These are phyloP conservation scores for Campylomormyrus tamandua DNA, from an alignment of 2,113 vertebrate species.

Conservation along the genomic window DNA sequence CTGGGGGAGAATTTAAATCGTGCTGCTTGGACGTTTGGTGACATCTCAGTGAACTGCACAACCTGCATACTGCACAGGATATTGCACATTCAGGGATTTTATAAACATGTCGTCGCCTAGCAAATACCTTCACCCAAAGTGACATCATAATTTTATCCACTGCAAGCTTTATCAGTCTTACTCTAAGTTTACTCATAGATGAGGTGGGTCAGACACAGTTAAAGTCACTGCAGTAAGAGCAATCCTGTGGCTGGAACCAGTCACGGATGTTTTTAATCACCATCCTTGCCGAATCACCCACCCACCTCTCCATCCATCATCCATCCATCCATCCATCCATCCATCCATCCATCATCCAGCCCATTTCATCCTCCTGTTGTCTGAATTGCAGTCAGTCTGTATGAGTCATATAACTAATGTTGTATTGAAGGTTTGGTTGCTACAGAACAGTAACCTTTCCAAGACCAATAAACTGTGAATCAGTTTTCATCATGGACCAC, in stretches of 20 bases:
- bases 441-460: neutral
- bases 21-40: neutral
- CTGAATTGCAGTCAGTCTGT: neutral
- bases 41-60: neutral
- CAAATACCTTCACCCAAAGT: neutral
- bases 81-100: neutral
- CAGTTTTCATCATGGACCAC: neutral
- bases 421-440: neutral
- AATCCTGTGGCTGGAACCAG: neutral
- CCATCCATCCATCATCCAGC: neutral
- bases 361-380: neutral
- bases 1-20: neutral
- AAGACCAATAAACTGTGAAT: neutral
- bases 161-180: neutral
- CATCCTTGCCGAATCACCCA: neutral
- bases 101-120: neutral
- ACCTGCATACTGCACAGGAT: neutral
- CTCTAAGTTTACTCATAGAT: neutral
- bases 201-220: neutral
- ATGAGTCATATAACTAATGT: neutral
- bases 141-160: neutral
- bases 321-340: neutral
- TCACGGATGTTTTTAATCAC: neutral
- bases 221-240: neutral
- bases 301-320: neutral